These are phyloP conservation scores for Pterostichus niger DNA, from an alignment of 2,888 invertebrate species.

Conservation along the genomic window DNA sequence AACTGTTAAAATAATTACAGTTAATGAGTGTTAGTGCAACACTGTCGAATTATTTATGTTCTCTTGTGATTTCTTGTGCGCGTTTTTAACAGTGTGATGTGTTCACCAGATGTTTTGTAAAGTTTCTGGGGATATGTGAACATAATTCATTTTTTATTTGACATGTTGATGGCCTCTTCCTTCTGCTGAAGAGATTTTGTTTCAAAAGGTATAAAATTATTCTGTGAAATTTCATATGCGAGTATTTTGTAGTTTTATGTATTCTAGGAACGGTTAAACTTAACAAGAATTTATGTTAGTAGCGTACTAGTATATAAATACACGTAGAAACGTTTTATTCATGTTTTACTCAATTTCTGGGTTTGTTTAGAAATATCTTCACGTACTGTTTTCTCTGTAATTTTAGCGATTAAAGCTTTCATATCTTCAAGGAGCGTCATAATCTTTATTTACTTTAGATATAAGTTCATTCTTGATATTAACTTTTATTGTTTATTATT, in stretches of 20 bases:
- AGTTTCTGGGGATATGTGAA: slow-evolving; percentile 35
- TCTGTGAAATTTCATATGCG: neutral
- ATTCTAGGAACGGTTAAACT: slow-evolving; percentile 3
- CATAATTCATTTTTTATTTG: slow-evolving; percentile 48
- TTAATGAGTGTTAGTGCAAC: slow-evolving; percentile 18
- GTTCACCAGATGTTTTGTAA: slow-evolving; percentile 58
- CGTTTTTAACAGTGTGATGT: slow-evolving; percentile 11
- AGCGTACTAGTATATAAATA: slow-evolving; percentile 18
- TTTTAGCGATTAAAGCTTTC: neutral
- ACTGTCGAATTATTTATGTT: slow-evolving; percentile 1
- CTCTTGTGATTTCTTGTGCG: neutral
- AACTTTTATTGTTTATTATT: too few species aligned
- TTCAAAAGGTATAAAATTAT: slow-evolving; percentile 17
- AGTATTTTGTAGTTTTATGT: slow-evolving; percentile 12
- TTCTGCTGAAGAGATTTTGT: slow-evolving; percentile 50
- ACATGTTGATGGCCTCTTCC: slow-evolving; percentile 49
- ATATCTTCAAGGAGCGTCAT: neutral
- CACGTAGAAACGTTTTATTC: slow-evolving; percentile 5
- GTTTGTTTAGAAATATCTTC: neutral
- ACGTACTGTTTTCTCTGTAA: neutral
- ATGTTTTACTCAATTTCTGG: slow-evolving; percentile 13
- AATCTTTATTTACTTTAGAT: neutral
- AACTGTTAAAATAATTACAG: slow-evolving; percentile 24
- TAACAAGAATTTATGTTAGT: slow-evolving; percentile 9
- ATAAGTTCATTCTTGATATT: neutral